phyloP scores from a whole-genome alignment of 2,888 invertebrate species.

The Cataglyphis rosenhaueri region DNA sequence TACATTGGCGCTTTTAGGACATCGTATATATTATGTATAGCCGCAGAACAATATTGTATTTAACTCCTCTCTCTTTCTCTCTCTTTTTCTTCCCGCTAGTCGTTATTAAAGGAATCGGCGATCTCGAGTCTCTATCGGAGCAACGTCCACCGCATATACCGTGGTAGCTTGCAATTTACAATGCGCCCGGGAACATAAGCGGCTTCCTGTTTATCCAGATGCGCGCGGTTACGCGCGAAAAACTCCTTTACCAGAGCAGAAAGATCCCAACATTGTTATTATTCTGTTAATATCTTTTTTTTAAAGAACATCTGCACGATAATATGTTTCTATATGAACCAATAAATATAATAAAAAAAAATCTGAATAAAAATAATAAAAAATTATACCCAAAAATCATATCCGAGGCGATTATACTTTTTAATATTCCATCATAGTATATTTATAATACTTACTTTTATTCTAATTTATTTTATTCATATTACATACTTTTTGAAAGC shows the following conservation, averaged over 20 bases:
- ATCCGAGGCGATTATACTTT: not conserved
- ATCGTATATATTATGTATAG: conserved; percentile 28
- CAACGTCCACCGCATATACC: conserved; percentile 52
- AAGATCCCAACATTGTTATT: conserved; percentile 36
- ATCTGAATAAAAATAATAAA: not conserved
- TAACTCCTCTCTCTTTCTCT: conserved; percentile 10
- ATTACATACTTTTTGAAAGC: not conserved
- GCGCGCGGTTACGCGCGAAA: conserved; percentile 45
- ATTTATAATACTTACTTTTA: not conserved
- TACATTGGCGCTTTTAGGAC: conserved; percentile 16
- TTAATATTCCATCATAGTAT: not conserved
- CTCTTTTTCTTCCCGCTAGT: conserved; percentile 23
- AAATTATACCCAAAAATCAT: not conserved
- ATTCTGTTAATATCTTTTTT: conserved; percentile 14
- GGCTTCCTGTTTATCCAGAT: conserved; percentile 62
- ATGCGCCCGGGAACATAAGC: conserved; percentile 49
- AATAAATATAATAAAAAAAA: not conserved
- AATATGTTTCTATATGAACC: not conserved
- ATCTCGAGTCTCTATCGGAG: conserved; percentile 64
- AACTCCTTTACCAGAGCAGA: conserved; percentile 31
- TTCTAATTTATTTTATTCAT: not conserved
- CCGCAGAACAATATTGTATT: conserved; percentile 67
- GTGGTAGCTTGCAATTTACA: conserved; percentile 63
- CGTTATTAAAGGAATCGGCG: conserved; percentile 65
- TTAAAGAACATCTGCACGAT: not conserved